These are phyloP conservation scores for Pseudomyrmex dendroicus DNA, from an alignment of 1,140 invertebrate genomes.

Conservation along the genomic window DNA sequence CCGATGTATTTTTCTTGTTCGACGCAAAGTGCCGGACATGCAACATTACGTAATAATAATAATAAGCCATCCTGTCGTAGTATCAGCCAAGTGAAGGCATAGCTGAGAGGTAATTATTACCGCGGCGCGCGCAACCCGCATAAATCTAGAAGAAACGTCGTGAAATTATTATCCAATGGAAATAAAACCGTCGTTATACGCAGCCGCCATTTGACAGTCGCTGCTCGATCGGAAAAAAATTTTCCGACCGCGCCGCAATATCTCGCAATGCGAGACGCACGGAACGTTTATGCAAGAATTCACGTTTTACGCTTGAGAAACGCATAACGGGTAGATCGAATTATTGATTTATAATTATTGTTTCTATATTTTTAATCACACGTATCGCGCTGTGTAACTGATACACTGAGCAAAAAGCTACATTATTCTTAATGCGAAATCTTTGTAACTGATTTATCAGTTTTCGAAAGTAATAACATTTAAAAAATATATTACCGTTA, in stretches of 20 bases:
- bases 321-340: slow-evolving; percentile 17
- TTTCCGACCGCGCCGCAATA: slow-evolving; percentile 23
- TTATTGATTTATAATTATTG: slow-evolving; percentile 56
- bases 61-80: slow-evolving; percentile 20
- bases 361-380: slow-evolving; percentile 30
- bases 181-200: slow-evolving; percentile 6
- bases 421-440: background rate
- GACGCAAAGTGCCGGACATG: slow-evolving; percentile 17
- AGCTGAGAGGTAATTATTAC: slow-evolving; percentile 14
- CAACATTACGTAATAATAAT: slow-evolving; percentile 39
- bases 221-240: slow-evolving; percentile 32
- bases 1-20: slow-evolving; percentile 9
- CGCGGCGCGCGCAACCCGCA: background rate
- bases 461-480: too few species aligned
- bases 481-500: too few species aligned
- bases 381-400: slow-evolving; percentile 6
- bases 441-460: background rate
- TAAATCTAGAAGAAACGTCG: slow-evolving; percentile 5
- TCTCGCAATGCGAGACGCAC: slow-evolving; percentile 21
- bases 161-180: slow-evolving; percentile 45
- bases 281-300: slow-evolving; percentile 47
- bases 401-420: slow-evolving; percentile 3
- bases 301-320: slow-evolving; percentile 40
- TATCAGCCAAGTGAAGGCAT: slow-evolving; percentile 30
- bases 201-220: background rate